These are phyloP conservation scores for Centrocercus urophasianus DNA, from an alignment of 2,113 vertebrate species.

Conservation along the genomic window DNA sequence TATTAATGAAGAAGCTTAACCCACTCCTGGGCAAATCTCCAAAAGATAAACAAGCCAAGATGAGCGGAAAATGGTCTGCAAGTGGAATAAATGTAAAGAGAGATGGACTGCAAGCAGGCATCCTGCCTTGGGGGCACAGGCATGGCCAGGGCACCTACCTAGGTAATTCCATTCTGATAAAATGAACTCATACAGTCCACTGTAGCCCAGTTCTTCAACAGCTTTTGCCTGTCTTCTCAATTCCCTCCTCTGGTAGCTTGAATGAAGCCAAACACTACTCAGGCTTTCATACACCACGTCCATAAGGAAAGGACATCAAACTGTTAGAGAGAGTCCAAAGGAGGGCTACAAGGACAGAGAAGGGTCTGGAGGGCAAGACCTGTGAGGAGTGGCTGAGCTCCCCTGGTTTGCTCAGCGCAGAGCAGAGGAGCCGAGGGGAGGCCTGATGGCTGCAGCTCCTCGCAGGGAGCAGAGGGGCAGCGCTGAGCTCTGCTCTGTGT, in stretches of 20 bases:
- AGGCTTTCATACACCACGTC: neutral
- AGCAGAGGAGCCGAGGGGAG: too few species aligned
- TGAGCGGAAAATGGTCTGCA: neutral
- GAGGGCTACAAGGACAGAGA: too few species aligned
- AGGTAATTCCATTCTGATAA: neutral
- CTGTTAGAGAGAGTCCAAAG: too few species aligned
- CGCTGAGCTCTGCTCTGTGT: too few species aligned
- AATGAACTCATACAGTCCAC: neutral
- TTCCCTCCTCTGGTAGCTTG: neutral
- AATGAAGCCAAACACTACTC: neutral
- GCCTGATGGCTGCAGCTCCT: too few species aligned
- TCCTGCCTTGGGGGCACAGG: neutral
- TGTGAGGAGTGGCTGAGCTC: too few species aligned
- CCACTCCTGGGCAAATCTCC: neutral
- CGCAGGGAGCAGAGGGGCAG: too few species aligned
- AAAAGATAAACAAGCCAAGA: neutral
- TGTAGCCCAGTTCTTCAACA: neutral
- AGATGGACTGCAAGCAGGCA: neutral
- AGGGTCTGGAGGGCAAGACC: too few species aligned
- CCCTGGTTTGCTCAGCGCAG: too few species aligned
- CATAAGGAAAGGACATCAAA: neutral
- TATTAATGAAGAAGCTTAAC: constrained; percentile 62
- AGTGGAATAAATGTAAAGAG: neutral
- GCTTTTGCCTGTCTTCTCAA: neutral
- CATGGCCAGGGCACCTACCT: neutral